Evolutionary conservation across 2,797 vertebrate genomes (phyloP).

Genomic region (Acipenser ruthenus): DNA sequence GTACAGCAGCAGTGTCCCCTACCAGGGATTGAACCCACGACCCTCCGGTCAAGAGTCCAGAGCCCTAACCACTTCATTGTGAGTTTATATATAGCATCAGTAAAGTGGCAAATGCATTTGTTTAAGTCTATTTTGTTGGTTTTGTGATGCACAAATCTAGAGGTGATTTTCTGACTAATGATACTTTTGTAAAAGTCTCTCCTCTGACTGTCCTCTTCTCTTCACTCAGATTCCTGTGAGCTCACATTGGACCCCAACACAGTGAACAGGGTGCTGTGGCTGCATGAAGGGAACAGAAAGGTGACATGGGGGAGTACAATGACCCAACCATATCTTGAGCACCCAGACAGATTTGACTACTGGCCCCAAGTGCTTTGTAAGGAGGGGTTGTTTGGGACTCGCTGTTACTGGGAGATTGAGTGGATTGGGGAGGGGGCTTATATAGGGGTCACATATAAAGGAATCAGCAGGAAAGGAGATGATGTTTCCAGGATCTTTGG

Average conservation of each 20-base stretch:
- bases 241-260: neutral
- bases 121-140: no score
- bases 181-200: no score
- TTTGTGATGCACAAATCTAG: no score
- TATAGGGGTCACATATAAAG: conserved; percentile 23
- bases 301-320: conserved; percentile 13
- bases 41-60: no score
- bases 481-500: conserved; percentile 25
- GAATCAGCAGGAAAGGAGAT: conserved; percentile 21
- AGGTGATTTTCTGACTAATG: no score
- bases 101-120: no score
- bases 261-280: neutral
- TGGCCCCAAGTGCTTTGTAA: conserved; percentile 17
- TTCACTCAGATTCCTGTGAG: neutral
- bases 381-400: conserved; percentile 7
- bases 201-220: neutral
- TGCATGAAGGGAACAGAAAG: conserved; percentile 10
- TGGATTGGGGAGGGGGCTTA: conserved; percentile 16
- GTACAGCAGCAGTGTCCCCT: no score
- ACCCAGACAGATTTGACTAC: conserved; percentile 22
- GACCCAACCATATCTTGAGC: conserved; percentile 16
- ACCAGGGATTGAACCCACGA: no score
- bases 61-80: no score
- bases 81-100: no score
- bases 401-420: conserved; percentile 25